Percentiles rank a stretch among this genome's conserved stretches.
Conservation (phyloP, 2,888 invertebrate genomes). For the Acleris literana region DNA sequence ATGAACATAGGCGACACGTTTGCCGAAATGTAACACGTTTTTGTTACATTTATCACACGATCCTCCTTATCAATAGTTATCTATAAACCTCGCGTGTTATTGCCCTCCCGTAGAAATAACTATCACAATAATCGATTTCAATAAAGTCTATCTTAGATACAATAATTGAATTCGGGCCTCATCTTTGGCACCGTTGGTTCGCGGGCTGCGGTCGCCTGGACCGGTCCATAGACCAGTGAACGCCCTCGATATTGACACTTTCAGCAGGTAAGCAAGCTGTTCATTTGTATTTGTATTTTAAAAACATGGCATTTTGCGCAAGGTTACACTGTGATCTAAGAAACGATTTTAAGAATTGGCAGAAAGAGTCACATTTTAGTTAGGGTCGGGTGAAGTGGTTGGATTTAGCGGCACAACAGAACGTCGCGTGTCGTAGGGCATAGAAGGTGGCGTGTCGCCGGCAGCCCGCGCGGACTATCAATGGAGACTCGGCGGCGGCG, state of each 20-base stretch:
- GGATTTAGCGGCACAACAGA: conserved; percentile 54
- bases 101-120: conserved; percentile 46
- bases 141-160: conserved; percentile 41
- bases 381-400: conserved; percentile 52
- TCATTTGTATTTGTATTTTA: conserved; percentile 25
- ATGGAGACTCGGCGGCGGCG: conserved; percentile 61
- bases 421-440: conserved; percentile 62
- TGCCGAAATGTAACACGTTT: conserved; percentile 1
- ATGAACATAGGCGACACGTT: neutral
- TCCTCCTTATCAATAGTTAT: conserved; percentile 59
- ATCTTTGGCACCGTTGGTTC: conserved; percentile 60
- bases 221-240: conserved; percentile 75
- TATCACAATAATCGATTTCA: conserved; percentile 43
- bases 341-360: conserved; percentile 36
- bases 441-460: conserved; percentile 65
- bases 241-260: conserved; percentile 70
- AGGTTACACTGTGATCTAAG: conserved; percentile 50
- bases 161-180: conserved; percentile 50
- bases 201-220: conserved; percentile 50
- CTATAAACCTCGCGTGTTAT: conserved; percentile 55
- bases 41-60: conserved; percentile 5
- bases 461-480: conserved; percentile 73
- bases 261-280: conserved; percentile 28
- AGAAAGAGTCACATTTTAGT: conserved; percentile 60
- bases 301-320: conserved; percentile 25